A percentile compares a stretch with the other conserved stretches of the same genome.
phyloP scores from a whole-genome alignment of 2,113 vertebrate species.

The Hypocryptadius cinnamomeus region DNA sequence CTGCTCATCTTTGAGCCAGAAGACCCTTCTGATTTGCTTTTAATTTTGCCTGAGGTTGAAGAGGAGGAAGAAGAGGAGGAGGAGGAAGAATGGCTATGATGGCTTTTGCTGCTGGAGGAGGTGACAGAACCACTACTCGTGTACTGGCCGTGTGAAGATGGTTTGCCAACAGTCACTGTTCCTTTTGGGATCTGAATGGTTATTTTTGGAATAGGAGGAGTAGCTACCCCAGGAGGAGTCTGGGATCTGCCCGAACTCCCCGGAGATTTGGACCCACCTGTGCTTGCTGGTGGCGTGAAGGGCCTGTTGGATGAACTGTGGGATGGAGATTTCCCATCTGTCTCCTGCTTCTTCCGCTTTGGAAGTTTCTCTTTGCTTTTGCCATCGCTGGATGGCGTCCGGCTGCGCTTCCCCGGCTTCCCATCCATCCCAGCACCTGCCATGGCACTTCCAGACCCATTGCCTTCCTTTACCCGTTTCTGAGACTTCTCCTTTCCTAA shows the following conservation, averaged over 20 bases:
- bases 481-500: slow-evolving; percentile 77
- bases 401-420: slow-evolving; percentile 90
- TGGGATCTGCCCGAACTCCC: slow-evolving; percentile 93
- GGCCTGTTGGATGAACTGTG: slow-evolving; percentile 88
- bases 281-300: slow-evolving; percentile 91
- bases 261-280: slow-evolving; percentile 91
- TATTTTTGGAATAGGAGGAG: slow-evolving; percentile 95
- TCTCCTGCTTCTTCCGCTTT: slow-evolving; percentile 91
- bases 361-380: slow-evolving; percentile 96
- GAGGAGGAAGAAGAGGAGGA: slow-evolving; percentile 81
- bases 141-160: slow-evolving; percentile 89
- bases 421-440: slow-evolving; percentile 74
- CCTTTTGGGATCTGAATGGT: slow-evolving; percentile 97
- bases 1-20: slow-evolving; percentile 79
- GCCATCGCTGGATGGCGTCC: slow-evolving; percentile 93
- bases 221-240: slow-evolving; percentile 90
- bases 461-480: slow-evolving; percentile 81
- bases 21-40: slow-evolving; percentile 88
- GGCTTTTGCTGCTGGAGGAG: slow-evolving; percentile 86
- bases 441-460: slow-evolving; percentile 70
- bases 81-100: slow-evolving; percentile 89
- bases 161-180: slow-evolving; percentile 91
- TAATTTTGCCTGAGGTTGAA: slow-evolving; percentile 90
- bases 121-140: slow-evolving; percentile 84
- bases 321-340: slow-evolving; percentile 92